Percentiles rank a stretch among this genome's conserved stretches.
Evolutionary conservation across 2,888 invertebrate species (phyloP).

Genomic region (Malthinus flaveolus): DNA sequence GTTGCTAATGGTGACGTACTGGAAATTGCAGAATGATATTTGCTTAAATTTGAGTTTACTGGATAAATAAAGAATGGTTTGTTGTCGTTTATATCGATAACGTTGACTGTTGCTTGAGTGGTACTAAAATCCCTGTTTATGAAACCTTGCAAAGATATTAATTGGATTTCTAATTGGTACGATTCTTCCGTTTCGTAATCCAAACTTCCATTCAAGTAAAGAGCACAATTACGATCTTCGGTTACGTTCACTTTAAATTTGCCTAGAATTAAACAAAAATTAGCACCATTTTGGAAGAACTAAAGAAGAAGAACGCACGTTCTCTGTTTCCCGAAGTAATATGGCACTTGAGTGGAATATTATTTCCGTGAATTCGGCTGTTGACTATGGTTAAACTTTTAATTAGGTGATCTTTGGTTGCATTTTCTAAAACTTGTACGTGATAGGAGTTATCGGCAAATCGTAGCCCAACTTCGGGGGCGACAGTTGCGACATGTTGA

Average conservation of each 20-base stretch:
- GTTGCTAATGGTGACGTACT: slow-evolving; percentile 74
- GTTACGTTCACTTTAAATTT: slow-evolving; percentile 74
- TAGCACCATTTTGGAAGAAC: neutral
- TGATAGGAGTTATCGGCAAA: slow-evolving; percentile 88
- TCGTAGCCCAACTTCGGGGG: slow-evolving; percentile 76
- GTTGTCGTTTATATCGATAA: slow-evolving; percentile 89
- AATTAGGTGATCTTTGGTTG: slow-evolving; percentile 66
- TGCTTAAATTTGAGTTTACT: slow-evolving; percentile 62
- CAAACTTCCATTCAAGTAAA: slow-evolving; percentile 71
- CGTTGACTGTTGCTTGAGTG: slow-evolving; percentile 77
- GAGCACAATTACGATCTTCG: slow-evolving; percentile 81
- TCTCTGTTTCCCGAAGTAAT: slow-evolving; percentile 77
- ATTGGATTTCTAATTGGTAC: slow-evolving; percentile 74
- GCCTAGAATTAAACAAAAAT: slow-evolving; percentile 51
- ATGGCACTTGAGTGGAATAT: slow-evolving; percentile 76
- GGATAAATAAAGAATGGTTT: slow-evolving; percentile 80
- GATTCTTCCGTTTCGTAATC: slow-evolving; percentile 79
- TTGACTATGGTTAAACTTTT: slow-evolving; percentile 76
- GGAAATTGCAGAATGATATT: slow-evolving; percentile 81
- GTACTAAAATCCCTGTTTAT: slow-evolving; percentile 77
- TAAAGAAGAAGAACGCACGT: slow-evolving; percentile 53
- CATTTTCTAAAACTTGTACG: slow-evolving; percentile 80
- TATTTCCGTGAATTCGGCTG: slow-evolving; percentile 67
- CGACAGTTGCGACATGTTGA: slow-evolving; percentile 70
- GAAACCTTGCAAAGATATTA: slow-evolving; percentile 79